phyloP scores from a whole-genome alignment of 2,797 vertebrate species.

The Atherinosoma microstoma region DNA sequence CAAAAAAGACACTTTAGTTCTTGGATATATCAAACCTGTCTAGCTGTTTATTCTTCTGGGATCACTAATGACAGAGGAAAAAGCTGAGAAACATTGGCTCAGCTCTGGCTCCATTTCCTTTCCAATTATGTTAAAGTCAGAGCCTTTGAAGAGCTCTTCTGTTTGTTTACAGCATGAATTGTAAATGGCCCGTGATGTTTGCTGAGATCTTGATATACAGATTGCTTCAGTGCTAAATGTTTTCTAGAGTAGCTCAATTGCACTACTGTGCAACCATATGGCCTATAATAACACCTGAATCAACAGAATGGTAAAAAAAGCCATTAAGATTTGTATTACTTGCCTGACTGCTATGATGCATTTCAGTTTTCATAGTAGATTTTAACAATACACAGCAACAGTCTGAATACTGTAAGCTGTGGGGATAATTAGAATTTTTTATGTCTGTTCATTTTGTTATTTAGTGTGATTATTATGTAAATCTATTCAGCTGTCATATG shows the following conservation, averaged over 20 bases:
- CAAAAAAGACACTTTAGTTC: slow-evolving; percentile 10
- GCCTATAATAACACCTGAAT: slow-evolving; percentile 22
- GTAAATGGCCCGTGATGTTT: slow-evolving; percentile 63
- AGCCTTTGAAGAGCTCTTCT: slow-evolving; percentile 74
- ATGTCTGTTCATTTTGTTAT: slow-evolving; percentile 11
- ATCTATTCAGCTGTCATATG: slow-evolving; percentile 59
- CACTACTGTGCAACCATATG: slow-evolving; percentile 34
- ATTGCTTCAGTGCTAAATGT: slow-evolving; percentile 46
- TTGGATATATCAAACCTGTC: slow-evolving; percentile 55
- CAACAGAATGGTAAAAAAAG: neutral
- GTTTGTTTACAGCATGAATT: slow-evolving; percentile 72
- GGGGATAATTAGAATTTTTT: slow-evolving; percentile 7
- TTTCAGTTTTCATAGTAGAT: slow-evolving; percentile 24
- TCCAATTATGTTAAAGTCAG: slow-evolving; percentile 69
- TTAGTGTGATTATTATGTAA: slow-evolving; percentile 57
- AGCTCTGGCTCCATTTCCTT: slow-evolving; percentile 72
- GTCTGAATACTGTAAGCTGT: neutral
- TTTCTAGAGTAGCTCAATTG: slow-evolving; percentile 36
- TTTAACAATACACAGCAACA: neutral
- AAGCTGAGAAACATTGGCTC: slow-evolving; percentile 61
- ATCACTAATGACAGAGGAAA: slow-evolving; percentile 68
- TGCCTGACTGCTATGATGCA: slow-evolving; percentile 7
- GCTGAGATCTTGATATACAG: slow-evolving; percentile 67
- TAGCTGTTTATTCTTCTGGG: slow-evolving; percentile 48
- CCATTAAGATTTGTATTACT: neutral